Evolutionary conservation across 2,888 invertebrate species (phyloP), one percentile per base, ranked within the genome.

Genomic region (Pseudococcus viburni): DNA sequence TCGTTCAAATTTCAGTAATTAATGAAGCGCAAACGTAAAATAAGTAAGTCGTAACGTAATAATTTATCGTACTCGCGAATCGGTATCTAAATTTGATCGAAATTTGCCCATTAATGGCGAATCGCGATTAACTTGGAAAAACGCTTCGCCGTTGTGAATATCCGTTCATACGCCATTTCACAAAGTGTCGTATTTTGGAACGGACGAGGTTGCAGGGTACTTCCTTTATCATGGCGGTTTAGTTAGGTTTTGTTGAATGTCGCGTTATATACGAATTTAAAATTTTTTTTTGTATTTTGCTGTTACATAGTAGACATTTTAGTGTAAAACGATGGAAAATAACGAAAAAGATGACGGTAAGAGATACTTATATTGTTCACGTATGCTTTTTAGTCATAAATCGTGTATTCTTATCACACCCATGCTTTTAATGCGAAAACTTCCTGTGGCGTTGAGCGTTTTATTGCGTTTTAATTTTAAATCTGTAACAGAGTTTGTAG

Each of bases 321-420:
- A 22, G 77, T 87, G 80, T 46, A 83, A 87, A 87, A 51, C 55
- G 33, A 87, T 87, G 87, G 80, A 87, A 73, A 87, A 87, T 55
- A 80, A 87, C 55, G 87, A 87, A n/a, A 87, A 87, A 80, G 87
- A 87, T 55, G 87, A 87, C 80, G 87, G 87, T 87, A 87, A 87
- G 87, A 39, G 0, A 19, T 64, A 64, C 11, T 68, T 17, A n/a
- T 42, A 42, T 39, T 55, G 17, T n/a, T 64, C 7, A 26, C 15
- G 6, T 17, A 22, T n/a, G 64, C 15, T 64, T 64, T 86, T 68
- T 39, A 39, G 8, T 55, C 42, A 48, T 48, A 48, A 86, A 17
- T 48, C 26, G 22, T 48, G 26, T 48, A 77, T 68, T 86, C 86
- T 86, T 86, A 86, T 86, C 86, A 77, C 86, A 86, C 86, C 86